phyloP scores from a whole-genome alignment of 1,140 invertebrate genomes.

The Drosophila ercepeae region DNA sequence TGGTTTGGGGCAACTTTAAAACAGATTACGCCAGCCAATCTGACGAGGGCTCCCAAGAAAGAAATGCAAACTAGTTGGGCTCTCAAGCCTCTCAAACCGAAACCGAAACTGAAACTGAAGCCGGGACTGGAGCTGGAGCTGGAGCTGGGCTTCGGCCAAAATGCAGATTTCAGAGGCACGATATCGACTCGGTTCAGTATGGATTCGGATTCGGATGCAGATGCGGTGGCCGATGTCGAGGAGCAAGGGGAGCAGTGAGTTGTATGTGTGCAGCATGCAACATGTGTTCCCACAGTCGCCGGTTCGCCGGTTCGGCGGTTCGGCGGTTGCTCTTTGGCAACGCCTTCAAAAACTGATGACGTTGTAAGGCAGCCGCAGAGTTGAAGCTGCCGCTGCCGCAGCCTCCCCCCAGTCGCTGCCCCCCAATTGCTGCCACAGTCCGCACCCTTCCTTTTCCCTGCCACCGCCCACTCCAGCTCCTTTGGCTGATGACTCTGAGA shows the following conservation, averaged over 20 bases:
- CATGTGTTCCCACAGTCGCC: slow-evolving; percentile 76
- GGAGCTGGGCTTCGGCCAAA: slow-evolving; percentile 38
- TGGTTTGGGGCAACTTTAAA: slow-evolving; percentile 41
- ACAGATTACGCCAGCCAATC: slow-evolving; percentile 75
- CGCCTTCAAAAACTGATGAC: slow-evolving; percentile 80
- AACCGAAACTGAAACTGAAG: not conserved
- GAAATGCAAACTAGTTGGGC: slow-evolving; percentile 73
- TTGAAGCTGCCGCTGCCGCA: slow-evolving; percentile 42
- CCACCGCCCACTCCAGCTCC: slow-evolving; percentile 31
- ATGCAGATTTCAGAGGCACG: slow-evolving; percentile 79
- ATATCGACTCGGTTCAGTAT: slow-evolving; percentile 41
- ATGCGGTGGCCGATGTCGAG: not conserved
- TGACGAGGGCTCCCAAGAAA: slow-evolving; percentile 49
- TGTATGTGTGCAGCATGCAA: slow-evolving; percentile 77
- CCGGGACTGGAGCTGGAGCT: not conserved
- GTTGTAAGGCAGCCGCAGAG: slow-evolving; percentile 69
- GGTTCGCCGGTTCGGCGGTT: slow-evolving; percentile 52
- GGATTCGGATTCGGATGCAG: slow-evolving; percentile 1
- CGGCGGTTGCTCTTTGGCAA: slow-evolving; percentile 76
- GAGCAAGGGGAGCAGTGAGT: slow-evolving; percentile 12
- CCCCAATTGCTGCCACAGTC: not conserved
- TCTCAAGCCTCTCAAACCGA: not conserved
- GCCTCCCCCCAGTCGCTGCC: slow-evolving; percentile 7
- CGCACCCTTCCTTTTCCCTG: not conserved
- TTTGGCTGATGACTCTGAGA: slow-evolving; percentile 46